A percentile compares a stretch with the other conserved stretches of the same genome.
phyloP scores from a whole-genome alignment of 2,888 invertebrate genomes.

The Rhaphigaster nebulosa region DNA sequence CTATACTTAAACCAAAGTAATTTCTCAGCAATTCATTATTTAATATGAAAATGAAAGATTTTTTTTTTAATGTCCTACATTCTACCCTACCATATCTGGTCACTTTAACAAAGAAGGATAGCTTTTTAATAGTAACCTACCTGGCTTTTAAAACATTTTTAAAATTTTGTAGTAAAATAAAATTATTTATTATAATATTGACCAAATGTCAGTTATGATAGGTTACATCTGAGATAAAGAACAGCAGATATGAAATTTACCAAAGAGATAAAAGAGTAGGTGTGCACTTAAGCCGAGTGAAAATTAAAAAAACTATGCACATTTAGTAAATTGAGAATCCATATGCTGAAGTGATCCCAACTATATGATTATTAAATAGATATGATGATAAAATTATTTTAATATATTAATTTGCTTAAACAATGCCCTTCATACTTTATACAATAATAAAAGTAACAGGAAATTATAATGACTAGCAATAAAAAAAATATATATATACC shows the following conservation, averaged over 20 bases:
- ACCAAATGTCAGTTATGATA: background rate
- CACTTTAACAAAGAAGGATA: background rate
- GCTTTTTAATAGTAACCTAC: background rate
- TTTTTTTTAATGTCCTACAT: background rate
- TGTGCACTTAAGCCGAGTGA: background rate
- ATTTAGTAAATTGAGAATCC: background rate
- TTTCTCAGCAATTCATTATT: background rate
- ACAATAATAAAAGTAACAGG: background rate
- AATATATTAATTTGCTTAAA: background rate
- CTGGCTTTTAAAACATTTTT: background rate
- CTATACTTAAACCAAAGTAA: background rate
- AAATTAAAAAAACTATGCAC: background rate
- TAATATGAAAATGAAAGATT: background rate
- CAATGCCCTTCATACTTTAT: background rate
- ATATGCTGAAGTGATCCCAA: background rate
- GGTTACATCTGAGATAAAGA: background rate
- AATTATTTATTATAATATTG: constrained; percentile 4
- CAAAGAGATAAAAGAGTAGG: background rate
- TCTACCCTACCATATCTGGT: background rate
- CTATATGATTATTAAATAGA: background rate
- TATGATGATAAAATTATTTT: background rate
- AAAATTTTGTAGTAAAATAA: background rate
- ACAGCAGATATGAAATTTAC: background rate
- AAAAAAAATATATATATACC: background rate
- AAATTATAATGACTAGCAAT: background rate